Base-by-base conservation (phyloP, 2,888 invertebrate genomes). In the Lucinisca nassula region DNA sequence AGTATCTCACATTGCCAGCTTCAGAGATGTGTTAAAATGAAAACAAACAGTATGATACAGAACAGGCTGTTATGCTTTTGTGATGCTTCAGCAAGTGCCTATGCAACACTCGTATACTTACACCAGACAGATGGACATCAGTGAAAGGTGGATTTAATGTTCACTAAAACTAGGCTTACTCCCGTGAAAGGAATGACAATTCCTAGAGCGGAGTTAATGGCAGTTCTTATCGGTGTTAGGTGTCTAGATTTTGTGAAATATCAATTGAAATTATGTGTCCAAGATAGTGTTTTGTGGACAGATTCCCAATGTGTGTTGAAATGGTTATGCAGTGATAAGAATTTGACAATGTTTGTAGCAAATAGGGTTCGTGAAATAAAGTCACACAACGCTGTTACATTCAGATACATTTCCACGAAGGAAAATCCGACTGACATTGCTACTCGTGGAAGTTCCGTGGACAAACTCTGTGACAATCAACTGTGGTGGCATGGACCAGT, bases 161-260 rank as follows among this genome's bases (percentile, higher is more conserved):
- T 80, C 49, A 24, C 30, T 21, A 84, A 84, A 51, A 49, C 27
- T 30, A 10, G 84, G 24, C 75, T n/a, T n/a, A n/a, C n/a, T n/a
- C n/a, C n/a, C n/a, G n/a, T n/a, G n/a, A n/a, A n/a, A n/a, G n/a
- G n/a, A n/a, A n/a, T n/a, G n/a, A n/a, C n/a, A n/a, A n/a, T n/a
- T n/a, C n/a, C n/a, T n/a, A n/a, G n/a, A n/a, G n/a, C n/a, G n/a
- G n/a, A n/a, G n/a, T n/a, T n/a, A n/a, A n/a, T n/a, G n/a, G n/a
- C n/a, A n/a, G 84, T 84, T 12, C 37, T 84, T 3, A 84, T 84
- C 14, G 79, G 75, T 0, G 51, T 79, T 14, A 61, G 79, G 38
- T 78, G 79, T 67, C 21, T 84, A 14, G 27, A 55, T 4, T 84
- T 67, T 49, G 74, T 84, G 4, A 21, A 45, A 35, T n/a, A 55